A percentile compares a stretch with the other conserved stretches of the same genome.
Conservation (phyloP, 2,888 invertebrate species). For the Siphonodentalium dalli region DNA sequence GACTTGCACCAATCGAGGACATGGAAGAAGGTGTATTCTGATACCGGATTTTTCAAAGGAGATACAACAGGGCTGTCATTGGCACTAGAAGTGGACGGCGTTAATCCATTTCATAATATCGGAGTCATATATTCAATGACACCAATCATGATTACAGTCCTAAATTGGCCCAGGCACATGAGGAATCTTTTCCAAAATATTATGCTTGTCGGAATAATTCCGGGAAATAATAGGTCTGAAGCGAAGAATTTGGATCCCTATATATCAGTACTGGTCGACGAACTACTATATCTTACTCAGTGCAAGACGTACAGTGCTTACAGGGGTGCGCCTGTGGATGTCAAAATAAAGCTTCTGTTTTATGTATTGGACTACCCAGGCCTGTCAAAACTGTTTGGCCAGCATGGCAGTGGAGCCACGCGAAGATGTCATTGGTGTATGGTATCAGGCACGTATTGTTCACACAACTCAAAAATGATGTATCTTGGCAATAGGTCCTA, state of each 20-base stretch:
- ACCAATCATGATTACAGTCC: constrained; percentile 9
- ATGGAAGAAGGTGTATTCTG: constrained; percentile 3
- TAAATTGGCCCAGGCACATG: constrained; percentile 5
- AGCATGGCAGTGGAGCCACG: not conserved
- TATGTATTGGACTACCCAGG: not conserved
- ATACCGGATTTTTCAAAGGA: constrained; percentile 5
- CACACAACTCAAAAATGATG: too few relatives aligned
- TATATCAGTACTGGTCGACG: constrained; percentile 1
- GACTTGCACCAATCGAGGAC: constrained; percentile 7
- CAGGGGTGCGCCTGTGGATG: not conserved
- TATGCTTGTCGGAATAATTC: constrained; percentile 1
- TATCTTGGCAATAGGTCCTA: not conserved
- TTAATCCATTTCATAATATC: constrained; percentile 12
- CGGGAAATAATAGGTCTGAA: not conserved
- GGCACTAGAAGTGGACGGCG: constrained; percentile 10
- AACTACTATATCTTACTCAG: constrained; percentile 1
- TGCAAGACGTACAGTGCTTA: not conserved
- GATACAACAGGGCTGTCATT: constrained; percentile 3
- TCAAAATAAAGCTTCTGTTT: not conserved
- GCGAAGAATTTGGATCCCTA: not conserved
- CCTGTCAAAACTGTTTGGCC: not conserved
- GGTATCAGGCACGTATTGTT: not conserved
- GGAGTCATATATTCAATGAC: constrained; percentile 14
- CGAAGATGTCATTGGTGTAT: not conserved
- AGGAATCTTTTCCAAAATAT: constrained; percentile 3